These are phyloP conservation scores for Sceloporus tristichus DNA, from an alignment of 2,113 vertebrate genomes.

Conservation along the genomic window DNA sequence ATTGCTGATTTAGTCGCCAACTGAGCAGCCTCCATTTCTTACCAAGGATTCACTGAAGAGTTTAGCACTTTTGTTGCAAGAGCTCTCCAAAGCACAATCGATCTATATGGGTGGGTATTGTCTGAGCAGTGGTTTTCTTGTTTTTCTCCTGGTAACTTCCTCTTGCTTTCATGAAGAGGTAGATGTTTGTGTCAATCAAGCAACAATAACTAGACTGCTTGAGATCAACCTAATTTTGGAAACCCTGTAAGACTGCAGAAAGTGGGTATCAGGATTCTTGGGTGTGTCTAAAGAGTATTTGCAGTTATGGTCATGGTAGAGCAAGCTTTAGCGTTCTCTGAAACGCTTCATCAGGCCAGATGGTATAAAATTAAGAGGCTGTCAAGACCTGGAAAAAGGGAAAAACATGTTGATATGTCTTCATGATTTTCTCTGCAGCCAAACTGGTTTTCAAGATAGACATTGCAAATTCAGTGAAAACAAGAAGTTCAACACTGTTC, in stretches of 20 bases:
- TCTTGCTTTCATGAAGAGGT: conserved; percentile 31
- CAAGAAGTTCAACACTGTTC: too few species aligned
- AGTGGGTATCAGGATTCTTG: background rate
- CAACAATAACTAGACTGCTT: background rate
- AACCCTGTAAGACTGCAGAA: conserved; percentile 20
- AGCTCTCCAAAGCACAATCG: background rate
- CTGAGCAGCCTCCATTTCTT: conserved; percentile 12
- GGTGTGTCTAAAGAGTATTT: background rate
- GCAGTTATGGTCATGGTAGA: background rate
- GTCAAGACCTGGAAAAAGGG: too few species aligned
- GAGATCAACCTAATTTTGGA: conserved; percentile 34
- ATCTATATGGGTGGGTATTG: background rate
- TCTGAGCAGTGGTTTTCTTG: conserved; percentile 39
- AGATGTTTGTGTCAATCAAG: conserved; percentile 7
- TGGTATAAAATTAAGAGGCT: too few species aligned
- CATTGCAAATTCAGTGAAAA: too few species aligned
- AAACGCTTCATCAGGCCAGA: too few species aligned
- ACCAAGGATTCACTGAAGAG: background rate
- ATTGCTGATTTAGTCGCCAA: background rate
- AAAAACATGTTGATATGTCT: too few species aligned
- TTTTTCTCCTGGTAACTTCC: conserved; percentile 52
- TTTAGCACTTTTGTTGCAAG: background rate
- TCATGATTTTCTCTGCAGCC: too few species aligned
- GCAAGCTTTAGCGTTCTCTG: too few species aligned
- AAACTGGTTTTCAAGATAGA: too few species aligned